Base-by-base conservation (phyloP, 2,113 vertebrate genomes). In the Siphamia tubifer region DNA sequence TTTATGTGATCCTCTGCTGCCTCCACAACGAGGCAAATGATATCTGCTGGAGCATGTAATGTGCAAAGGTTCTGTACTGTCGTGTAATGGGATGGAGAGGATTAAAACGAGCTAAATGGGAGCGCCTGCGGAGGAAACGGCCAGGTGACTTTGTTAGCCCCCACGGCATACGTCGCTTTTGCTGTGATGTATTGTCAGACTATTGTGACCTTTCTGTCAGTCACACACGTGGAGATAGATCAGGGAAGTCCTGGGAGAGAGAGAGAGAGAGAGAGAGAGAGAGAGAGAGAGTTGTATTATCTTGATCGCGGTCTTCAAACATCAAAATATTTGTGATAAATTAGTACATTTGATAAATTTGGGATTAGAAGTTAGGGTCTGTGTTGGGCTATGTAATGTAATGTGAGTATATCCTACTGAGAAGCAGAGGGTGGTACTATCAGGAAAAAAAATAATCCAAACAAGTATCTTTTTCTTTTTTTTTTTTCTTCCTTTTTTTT, bases 81-180 rank as follows among this genome's bases (percentile, higher is more conserved):
- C 78, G 63, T 73, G 69, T 87, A 85, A 86, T 72, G 79, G 80
- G 63, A 79, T 77, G 81, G 79, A 56, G 64, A 68, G 80, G 76
- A 85, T 86, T 86, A 71, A 81, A 82, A 74, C 65, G 65, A 43
- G 65, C 79, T 75, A 81, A 86, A 83, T 63, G 72, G 64, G 48
- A 72, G 54, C 56, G 74, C 68, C 57, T 71, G 52, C 43, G 44
- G 44, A 68, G 54, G 66, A 39, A 63, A 75, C 17, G 51, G 61
- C 65, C 60, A 66, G 45, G 80, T 74, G 71, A 86, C 69, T 71
- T 53, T 68, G 77, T 77, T 78, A 36, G 68, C 48, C 74, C 61
- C 61, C 15, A 31, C 71, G 68, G 60, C 67, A 44, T 45, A 45
- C 36, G 32, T 43, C 66, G 24, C 62, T 21, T 19, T 36, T 49